Evolutionary conservation across 2,113 vertebrate genomes (phyloP).

Genomic region (Nyctereutes procyonoides): DNA sequence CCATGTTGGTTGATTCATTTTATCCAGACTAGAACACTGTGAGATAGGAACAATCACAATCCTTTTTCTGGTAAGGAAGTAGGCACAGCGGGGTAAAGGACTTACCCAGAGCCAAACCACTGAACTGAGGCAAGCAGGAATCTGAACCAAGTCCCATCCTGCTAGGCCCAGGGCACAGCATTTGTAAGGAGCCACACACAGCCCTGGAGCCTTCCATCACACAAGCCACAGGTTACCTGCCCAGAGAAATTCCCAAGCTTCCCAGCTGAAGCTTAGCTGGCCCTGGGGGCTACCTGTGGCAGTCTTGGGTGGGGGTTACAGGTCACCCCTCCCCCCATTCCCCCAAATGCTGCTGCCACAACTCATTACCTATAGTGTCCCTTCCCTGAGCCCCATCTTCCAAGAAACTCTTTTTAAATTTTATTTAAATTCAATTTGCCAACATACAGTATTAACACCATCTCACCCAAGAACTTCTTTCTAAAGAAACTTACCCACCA

Average conservation of each 20-base stretch:
- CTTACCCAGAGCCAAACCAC: neutral
- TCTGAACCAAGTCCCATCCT: neutral
- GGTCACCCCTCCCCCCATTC: fast-evolving
- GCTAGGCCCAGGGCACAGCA: neutral
- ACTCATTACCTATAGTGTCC: neutral
- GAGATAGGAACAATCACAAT: neutral
- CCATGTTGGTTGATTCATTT: neutral
- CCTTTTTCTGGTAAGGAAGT: neutral
- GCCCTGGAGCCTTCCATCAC: neutral
- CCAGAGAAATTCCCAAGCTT: neutral
- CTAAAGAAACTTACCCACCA: neutral
- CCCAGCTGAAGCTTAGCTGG: neutral
- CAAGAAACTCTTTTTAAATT: neutral
- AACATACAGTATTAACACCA: no score
- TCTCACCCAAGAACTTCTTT: neutral
- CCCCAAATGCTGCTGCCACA: neutral
- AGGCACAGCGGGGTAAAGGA: neutral
- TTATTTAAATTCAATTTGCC: no score
- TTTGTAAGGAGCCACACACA: neutral
- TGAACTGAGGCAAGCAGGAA: neutral
- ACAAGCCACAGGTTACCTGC: neutral
- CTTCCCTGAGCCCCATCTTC: neutral
- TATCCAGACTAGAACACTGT: neutral
- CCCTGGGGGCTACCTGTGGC: neutral
- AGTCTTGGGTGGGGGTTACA: neutral